Evolutionary conservation across 2,888 invertebrate genomes (phyloP), one percentile per base, ranked within the genome.

Genomic region (Oscheius sp.): DNA sequence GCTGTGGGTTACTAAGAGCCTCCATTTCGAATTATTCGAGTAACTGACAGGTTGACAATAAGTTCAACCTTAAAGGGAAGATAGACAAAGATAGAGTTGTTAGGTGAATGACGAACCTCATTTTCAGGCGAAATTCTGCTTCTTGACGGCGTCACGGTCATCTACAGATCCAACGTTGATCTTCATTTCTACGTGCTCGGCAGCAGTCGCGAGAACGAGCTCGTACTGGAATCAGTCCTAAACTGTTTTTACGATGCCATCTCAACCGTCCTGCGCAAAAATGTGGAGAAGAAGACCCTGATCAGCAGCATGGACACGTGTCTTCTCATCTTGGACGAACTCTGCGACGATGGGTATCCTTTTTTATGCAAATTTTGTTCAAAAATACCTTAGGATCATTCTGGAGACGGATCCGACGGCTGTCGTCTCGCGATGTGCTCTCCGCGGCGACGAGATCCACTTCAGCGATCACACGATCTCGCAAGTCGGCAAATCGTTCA

Each of bases 381-480:
- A 37, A 63, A 42, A 13, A 33, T 32, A 53, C 37, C 79, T 75
- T 90, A 96, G 96, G 11, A 95, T 99, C 63, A 95, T 98, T 84
- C 91, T 98, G 84, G 98, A 99, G 91, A 94, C 96, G 0, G 98
- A 99, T 91, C 94, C 97, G 0, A 93, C 93, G 21, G 94, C 95
- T 0, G 95, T 99, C 47, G 95, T 96, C 29, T 94, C 95, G 75
- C 93, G 97, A 84, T 96, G 97, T 2, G 95, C 96, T 7, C 91
- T 98, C 58, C 92, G 96, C 85, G 94, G 94, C 7, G 98, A 99
- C 89, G 99, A 99, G 90, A 95, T 97, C 89, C 96, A 97, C 11
- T 93, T 99, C 73, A 96, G 96, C 57, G 98, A 99, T 90, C 98
- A 99, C 91, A 97, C 98, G 35, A 96, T 99, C 66, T 96, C 96